Evolutionary conservation across 2,113 vertebrate species (phyloP).

Genomic region (Triplophysa dalaica): DNA sequence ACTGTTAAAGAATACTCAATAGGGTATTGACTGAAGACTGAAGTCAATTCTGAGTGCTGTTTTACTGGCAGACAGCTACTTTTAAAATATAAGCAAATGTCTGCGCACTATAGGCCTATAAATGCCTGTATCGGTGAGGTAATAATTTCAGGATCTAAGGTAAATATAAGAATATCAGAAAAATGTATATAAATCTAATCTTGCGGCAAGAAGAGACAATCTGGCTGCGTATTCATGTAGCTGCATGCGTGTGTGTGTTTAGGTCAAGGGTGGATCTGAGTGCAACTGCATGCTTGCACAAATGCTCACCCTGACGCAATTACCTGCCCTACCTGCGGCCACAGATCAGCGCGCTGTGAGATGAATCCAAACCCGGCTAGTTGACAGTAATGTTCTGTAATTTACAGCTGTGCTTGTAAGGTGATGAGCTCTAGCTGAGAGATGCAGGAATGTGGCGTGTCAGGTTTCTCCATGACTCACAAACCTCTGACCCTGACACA

Average conservation of each 20-base stretch:
- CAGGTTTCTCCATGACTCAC: constrained; percentile 54
- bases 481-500: constrained; percentile 39
- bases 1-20: background rate
- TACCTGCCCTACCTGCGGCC: constrained; percentile 78
- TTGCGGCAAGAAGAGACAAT: too few species aligned
- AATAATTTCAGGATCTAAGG: too few species aligned
- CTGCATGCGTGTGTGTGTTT: constrained; percentile 25
- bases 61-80: too few species aligned
- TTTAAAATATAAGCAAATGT: too few species aligned
- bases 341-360: constrained; percentile 70
- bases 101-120: too few species aligned
- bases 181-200: too few species aligned
- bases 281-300: constrained; percentile 59
- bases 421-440: constrained; percentile 45
- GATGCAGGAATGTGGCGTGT: constrained; percentile 48
- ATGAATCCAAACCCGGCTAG: constrained; percentile 52
- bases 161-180: too few species aligned
- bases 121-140: too few species aligned
- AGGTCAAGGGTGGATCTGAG: constrained; percentile 44
- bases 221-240: background rate
- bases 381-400: constrained; percentile 63
- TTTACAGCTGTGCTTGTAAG: constrained; percentile 56
- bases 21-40: background rate
- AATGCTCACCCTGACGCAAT: constrained; percentile 75
- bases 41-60: background rate